Conservation (phyloP, 2,797 vertebrate genomes). For the Hydrophis major region DNA sequence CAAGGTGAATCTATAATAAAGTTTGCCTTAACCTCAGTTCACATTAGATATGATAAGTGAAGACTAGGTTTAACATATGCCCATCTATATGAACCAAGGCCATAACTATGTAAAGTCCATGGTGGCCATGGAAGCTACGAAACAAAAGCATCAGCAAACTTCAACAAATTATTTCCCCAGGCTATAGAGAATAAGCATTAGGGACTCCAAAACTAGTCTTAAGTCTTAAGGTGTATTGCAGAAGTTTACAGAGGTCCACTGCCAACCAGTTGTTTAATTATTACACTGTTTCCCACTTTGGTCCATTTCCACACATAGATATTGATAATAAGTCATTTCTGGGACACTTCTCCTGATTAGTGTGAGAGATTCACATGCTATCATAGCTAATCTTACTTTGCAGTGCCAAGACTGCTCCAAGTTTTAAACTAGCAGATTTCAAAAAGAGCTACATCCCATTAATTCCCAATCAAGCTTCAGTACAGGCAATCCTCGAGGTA, state of each 20-base stretch:
- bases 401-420: not conserved
- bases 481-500: not conserved
- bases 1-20: not conserved
- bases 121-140: not conserved
- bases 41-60: not conserved
- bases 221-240: not conserved
- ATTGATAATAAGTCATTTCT: not conserved
- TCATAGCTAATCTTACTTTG: not conserved
- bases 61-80: not conserved
- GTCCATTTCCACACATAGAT: not conserved
- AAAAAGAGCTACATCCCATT: not conserved
- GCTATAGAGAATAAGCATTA: not conserved
- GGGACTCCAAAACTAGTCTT: not conserved
- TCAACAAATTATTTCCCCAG: not conserved
- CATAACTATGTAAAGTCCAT: not conserved
- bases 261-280: not conserved
- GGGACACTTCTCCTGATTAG: not conserved
- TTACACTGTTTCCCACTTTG: not conserved
- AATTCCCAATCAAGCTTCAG: not conserved
- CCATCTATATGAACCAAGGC: not conserved
- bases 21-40: not conserved
- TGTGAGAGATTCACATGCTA: not conserved
- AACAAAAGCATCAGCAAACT: not conserved
- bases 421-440: not conserved
- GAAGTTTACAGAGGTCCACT: not conserved